A percentile compares a stretch with the other conserved stretches of the same genome.
Conservation (phyloP, 1,140 invertebrate species). For the Drosophila nasuta region DNA sequence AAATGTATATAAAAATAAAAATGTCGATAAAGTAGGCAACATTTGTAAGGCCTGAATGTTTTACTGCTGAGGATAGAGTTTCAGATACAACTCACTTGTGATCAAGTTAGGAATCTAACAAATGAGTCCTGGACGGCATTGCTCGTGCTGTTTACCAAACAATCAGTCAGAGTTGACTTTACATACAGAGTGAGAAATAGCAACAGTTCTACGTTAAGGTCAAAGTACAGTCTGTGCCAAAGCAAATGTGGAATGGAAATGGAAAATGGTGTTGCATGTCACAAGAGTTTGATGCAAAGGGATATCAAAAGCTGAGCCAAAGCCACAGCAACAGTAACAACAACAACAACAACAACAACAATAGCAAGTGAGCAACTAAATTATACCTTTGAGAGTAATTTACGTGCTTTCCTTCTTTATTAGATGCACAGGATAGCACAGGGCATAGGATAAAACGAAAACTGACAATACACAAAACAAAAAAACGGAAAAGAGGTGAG, state of each 20-base stretch:
- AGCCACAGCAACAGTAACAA: constrained; percentile 9
- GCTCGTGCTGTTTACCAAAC: background rate
- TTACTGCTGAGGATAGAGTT: too few species aligned
- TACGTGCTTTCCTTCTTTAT: constrained; percentile 80
- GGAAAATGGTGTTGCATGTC: constrained; percentile 36
- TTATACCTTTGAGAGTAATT: constrained; percentile 81
- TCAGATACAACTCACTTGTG: too few species aligned
- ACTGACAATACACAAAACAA: constrained; percentile 28
- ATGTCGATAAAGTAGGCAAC: too few species aligned
- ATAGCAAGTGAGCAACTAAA: constrained; percentile 66
- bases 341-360: constrained; percentile 32
- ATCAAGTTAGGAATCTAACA: background rate
- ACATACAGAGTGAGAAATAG: background rate
- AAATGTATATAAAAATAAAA: too few species aligned
- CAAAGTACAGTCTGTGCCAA: constrained; percentile 21
- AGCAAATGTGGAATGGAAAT: constrained; percentile 4
- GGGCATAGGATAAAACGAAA: constrained; percentile 18
- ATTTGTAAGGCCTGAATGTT: too few species aligned
- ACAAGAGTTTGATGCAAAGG: constrained; percentile 60
- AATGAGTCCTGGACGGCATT: background rate
- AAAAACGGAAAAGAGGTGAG: constrained; percentile 25
- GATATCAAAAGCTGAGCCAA: constrained; percentile 39
- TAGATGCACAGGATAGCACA: constrained; percentile 47
- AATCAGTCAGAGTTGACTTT: constrained; percentile 6
- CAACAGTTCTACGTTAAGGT: background rate